Evolutionary conservation across 2,113 vertebrate species (phyloP), one percentile per base, ranked within the genome.

Genomic region (Myodes glareolus): DNA sequence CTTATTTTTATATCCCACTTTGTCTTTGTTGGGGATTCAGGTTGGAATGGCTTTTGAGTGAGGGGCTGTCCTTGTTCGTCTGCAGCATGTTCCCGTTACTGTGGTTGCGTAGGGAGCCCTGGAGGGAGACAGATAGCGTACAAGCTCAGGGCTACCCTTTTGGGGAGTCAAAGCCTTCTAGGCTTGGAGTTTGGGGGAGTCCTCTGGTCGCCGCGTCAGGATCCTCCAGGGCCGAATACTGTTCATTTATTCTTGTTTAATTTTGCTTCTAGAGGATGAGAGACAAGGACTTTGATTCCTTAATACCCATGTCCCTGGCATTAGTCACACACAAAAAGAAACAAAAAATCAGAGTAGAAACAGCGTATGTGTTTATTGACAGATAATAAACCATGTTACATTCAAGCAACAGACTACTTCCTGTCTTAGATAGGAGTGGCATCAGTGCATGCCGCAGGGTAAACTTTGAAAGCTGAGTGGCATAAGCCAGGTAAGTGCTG

Each of bases 1-100:
- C 73, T 84, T 80, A 70, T 93, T 95, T 94, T 97, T 92, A 73
- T 29, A 31, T 77, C 52, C 50, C 33, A 55, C 75, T 72, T 90
- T 36, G 58, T 94, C 27, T 94, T 90, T 72, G 78, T n/a, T 97
- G 52, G 84, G 73, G 93, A 68, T 76, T 42, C 39, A 33, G 52
- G 7, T 45, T n/a, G 84, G 68, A 4, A 12, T 29, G 50, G 1
- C 23, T 52, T 87, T 65, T 14, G 3, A 52, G 23, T 36, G 9
- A 45, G 33, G 29, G 29, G 45, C 73, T 65, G 13, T 52, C 23
- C 16, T 76, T 14, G 1, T 16, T 88, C 52, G 36, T 42, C 65
- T 39, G 21, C n/a, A 12, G 11, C 61, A 42, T 29, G 13, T n/a
- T 61, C 85, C 58, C 29, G n/a, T 88, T 27, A 88, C 19, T 14